Evolutionary conservation across 2,113 vertebrate genomes (phyloP).

Genomic region (Uria aalge): DNA sequence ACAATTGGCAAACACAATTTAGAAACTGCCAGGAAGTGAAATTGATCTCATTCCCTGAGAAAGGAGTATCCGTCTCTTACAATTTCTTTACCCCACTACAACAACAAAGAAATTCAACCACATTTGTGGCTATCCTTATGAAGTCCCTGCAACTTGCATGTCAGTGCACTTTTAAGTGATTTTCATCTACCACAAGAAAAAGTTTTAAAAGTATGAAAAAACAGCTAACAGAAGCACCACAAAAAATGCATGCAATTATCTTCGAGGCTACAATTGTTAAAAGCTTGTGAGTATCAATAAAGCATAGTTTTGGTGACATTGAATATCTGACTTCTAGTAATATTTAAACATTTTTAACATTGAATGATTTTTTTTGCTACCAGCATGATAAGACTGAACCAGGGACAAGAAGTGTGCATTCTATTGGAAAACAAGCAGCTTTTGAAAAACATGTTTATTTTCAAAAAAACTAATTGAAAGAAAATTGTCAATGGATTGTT

Average conservation of each 20-base stretch:
- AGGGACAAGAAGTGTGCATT: background rate
- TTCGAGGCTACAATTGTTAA: background rate
- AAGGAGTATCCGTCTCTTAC: slow-evolving; percentile 58
- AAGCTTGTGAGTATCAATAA: background rate
- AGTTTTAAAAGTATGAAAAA: background rate
- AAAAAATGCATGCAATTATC: background rate
- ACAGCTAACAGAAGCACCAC: background rate
- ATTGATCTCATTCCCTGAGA: slow-evolving; percentile 66
- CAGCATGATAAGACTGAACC: background rate
- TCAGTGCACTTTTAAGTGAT: background rate
- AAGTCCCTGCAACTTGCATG: background rate
- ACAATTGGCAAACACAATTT: slow-evolving; percentile 79
- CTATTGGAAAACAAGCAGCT: background rate
- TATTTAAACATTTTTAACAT: background rate
- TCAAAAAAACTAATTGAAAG: background rate
- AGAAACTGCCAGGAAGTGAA: slow-evolving; percentile 74
- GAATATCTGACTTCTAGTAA: background rate
- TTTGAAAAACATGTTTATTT: background rate
- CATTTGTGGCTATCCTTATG: background rate
- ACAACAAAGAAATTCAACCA: slow-evolving; percentile 44
- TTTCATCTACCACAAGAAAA: background rate
- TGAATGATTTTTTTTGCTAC: background rate
- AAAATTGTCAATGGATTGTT: background rate
- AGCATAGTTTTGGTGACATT: background rate
- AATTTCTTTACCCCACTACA: slow-evolving; percentile 44